Base-by-base conservation (phyloP, 2,888 invertebrate genomes). In the Philopedon plagiatum region DNA sequence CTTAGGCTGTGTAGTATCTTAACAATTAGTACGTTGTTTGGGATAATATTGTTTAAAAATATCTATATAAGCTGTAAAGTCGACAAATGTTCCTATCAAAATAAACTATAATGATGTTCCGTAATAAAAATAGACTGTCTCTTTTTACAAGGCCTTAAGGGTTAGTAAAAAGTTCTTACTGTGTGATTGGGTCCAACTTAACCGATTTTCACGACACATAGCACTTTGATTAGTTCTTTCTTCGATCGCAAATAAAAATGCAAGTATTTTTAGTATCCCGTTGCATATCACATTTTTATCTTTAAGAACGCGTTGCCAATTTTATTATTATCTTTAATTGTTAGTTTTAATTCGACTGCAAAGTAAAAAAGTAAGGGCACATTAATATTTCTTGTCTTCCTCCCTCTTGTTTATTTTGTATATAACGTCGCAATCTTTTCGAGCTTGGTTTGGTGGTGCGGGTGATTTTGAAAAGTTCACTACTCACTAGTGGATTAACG, bases 221-320 rank as follows among this genome's bases (percentile, higher is more conserved):
- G 60, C 60, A 60, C 60, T 65, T 64, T n/a, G n/a, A 37, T 49
- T 66, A 58, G 58, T 66, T 49, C 57, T 66, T 63, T 39, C 56
- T 71, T 56, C 34, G 49, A 67, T 60, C 46, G 67, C 65, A 65
- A 65, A 71, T 41, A 41, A 51, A 37, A 64, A 58, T 65, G 70
- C 70, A 70, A 70, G 39, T 71, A 71, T 65, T 29, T 58, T 60
- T 63, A 71, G 64, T 71, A 32, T 64, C 70, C 58, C 21, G 65
- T 71, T 65, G 71, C 71, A 71, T 71, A 71, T 71, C 71, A 71
- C 71, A 51, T 51, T 58, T 61, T 58, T 65, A 65, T 58, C 44
- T 60, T 71, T 71, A 60, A 60, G 61, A 44, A 34, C 51, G 23
- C 23, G 65, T 65, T 71, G 70, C 70, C 70, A 70, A 63, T 63